These are phyloP conservation scores for Tolypeutes matacus DNA, from an alignment of 2,797 vertebrate species.

Conservation along the genomic window DNA sequence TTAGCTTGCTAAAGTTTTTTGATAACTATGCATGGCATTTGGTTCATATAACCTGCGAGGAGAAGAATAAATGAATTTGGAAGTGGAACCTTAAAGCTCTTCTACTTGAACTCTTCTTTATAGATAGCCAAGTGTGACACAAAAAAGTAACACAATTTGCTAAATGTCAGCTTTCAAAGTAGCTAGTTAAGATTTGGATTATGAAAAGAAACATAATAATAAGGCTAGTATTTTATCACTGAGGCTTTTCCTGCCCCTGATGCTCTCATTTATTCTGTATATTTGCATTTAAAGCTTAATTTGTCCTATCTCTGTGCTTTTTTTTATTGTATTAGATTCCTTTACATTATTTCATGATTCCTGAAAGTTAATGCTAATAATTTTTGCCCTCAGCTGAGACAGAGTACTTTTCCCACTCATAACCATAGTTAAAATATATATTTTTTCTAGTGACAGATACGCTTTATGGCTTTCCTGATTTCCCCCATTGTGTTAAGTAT, in stretches of 20 bases:
- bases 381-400: neutral
- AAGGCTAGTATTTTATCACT: neutral
- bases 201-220: neutral
- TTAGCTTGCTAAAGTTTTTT: slow-evolving; percentile 13
- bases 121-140: neutral
- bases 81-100: neutral
- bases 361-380: neutral
- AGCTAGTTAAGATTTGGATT: neutral
- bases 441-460: neutral
- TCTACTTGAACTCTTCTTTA: neutral
- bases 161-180: neutral
- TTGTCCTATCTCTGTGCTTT: neutral
- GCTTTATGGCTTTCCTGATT: neutral
- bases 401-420: neutral
- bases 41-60: neutral
- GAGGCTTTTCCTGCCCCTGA: neutral
- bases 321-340: neutral
- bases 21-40: neutral
- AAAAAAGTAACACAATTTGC: neutral
- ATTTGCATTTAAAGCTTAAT: slow-evolving; percentile 19
- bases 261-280: neutral
- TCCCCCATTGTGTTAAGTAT: neutral
- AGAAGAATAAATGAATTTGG: slow-evolving; percentile 37
- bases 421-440: neutral
- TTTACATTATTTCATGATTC: slow-evolving; percentile 36